Evolutionary conservation across 1,140 invertebrate species (phyloP), one percentile per base, ranked within the genome.

Genomic region (Maconellicoccus hirsutus): DNA sequence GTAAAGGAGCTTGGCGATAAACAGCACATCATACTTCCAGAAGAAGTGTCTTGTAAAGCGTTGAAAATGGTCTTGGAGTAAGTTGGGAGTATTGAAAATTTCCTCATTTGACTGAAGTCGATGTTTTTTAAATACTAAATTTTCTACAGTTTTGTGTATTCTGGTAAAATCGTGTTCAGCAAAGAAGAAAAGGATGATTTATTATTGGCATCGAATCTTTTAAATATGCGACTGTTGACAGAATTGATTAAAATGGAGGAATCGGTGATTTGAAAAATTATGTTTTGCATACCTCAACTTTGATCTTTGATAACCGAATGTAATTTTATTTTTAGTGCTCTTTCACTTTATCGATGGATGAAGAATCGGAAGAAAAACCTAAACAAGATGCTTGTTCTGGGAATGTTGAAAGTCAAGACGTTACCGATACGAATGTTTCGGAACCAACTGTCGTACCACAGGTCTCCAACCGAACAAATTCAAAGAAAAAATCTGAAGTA

Each of bases 221-320:
- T 66, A 26, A 66, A 66, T 66, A 66, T 66, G 61, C 3, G 61
- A 25, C 61, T 66, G 19, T 19, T 66, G 19, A 23, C 61, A 4
- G 61, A 66, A 26, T 66, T 66, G 19, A 66, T 66, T 8, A 66
- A 66, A 66, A 25, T 66, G 61, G 61, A 66, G 25, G 61, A 66
- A 66, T 66, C 61, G 22, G 61, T 66, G 25, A 23, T 10, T 12
- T 66, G 61, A 23, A 19, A 19, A 22, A 38, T 6, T 38, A 38
- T 7, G 33, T 38, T 38, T 14, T 38, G 33, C 14, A 7, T 38
- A 38, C 33, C n/a, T n/a, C n/a, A n/a, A n/a, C n/a, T n/a, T n/a
- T n/a, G n/a, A n/a, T n/a, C n/a, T n/a, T n/a, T n/a, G n/a, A n/a
- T n/a, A n/a, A n/a, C n/a, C n/a, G 29, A 33, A 33, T 3, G 29